Conservation (phyloP, 2,797 vertebrate genomes). For the Dicrostonyx torquatus region DNA sequence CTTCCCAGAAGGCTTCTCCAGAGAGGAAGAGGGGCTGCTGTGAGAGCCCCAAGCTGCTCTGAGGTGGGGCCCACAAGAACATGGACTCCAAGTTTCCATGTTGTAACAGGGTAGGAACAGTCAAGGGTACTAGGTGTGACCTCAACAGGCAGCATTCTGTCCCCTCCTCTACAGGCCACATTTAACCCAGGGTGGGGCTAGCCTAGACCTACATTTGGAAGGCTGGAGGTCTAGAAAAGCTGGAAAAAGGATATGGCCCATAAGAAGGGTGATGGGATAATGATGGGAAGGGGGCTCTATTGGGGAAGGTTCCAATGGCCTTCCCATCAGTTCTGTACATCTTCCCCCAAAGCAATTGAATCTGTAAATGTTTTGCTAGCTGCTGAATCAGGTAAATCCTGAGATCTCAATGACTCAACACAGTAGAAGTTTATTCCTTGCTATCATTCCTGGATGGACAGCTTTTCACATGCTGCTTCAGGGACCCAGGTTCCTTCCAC, state of each 20-base stretch:
- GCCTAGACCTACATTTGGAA: not conserved
- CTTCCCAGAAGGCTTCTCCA: not conserved
- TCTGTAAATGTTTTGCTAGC: not conserved
- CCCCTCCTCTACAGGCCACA: not conserved
- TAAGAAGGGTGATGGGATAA: not conserved
- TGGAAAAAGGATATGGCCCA: not conserved
- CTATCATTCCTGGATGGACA: not conserved
- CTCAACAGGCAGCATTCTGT: not conserved
- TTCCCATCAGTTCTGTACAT: not conserved
- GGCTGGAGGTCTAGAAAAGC: not conserved
- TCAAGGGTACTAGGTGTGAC: not conserved
- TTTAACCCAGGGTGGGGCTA: not conserved
- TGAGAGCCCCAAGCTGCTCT: not conserved
- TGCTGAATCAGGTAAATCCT: constrained; percentile 4
- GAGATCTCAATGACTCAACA: not conserved
- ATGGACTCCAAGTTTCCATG: not conserved
- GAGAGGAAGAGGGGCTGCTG: not conserved
- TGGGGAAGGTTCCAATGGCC: not conserved
- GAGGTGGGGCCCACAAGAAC: not conserved
- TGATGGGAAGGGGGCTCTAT: not conserved
- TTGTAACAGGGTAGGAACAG: not conserved
- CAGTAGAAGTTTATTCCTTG: not conserved
- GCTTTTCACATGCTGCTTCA: not conserved
- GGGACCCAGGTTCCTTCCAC: not conserved
- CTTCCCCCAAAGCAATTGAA: not conserved